These are phyloP conservation scores for Proisotoma minuta DNA, from an alignment of 2,888 invertebrate species.

Conservation along the genomic window DNA sequence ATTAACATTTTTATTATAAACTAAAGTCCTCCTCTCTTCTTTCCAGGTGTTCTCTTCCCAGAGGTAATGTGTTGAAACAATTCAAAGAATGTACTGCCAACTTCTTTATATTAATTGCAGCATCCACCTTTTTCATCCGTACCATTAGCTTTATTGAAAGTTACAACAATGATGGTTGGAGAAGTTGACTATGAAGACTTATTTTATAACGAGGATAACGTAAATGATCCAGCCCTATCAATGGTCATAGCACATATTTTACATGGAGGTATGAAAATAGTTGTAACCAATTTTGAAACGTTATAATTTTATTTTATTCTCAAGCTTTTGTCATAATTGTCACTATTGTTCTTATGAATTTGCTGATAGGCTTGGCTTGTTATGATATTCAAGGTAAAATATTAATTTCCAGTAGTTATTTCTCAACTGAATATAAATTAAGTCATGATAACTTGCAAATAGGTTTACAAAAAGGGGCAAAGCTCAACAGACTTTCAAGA, in stretches of 20 bases:
- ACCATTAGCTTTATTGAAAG: slow-evolving; percentile 41
- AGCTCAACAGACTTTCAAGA: slow-evolving; percentile 71
- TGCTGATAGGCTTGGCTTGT: slow-evolving; percentile 44
- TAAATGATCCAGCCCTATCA: slow-evolving; percentile 25
- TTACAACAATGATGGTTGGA: slow-evolving; percentile 43
- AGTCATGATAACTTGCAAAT: too few relatives aligned
- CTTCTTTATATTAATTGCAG: slow-evolving; percentile 14
- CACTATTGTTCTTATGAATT: slow-evolving; percentile 45
- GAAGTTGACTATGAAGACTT: slow-evolving; percentile 45
- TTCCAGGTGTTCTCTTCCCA: slow-evolving; percentile 66
- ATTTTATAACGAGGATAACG: slow-evolving; percentile 29
- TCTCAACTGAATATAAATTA: too few relatives aligned
- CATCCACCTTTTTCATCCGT: slow-evolving; percentile 40
- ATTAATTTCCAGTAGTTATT: too few relatives aligned
- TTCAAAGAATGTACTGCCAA: not conserved
- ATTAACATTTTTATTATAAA: not conserved
- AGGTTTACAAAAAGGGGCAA: slow-evolving; percentile 57
- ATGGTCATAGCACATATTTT: slow-evolving; percentile 42
- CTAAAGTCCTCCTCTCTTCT: slow-evolving; percentile 52
- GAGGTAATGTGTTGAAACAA: slow-evolving; percentile 24
- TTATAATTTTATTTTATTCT: too few relatives aligned
- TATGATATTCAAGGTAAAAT: slow-evolving; percentile 39
- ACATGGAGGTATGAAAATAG: slow-evolving; percentile 40
- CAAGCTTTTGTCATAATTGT: too few relatives aligned
- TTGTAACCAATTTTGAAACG: too few relatives aligned